Evolutionary conservation across 2,113 vertebrate genomes (phyloP), one percentile per base, ranked within the genome.

Genomic region (Pardalotus punctatus): DNA sequence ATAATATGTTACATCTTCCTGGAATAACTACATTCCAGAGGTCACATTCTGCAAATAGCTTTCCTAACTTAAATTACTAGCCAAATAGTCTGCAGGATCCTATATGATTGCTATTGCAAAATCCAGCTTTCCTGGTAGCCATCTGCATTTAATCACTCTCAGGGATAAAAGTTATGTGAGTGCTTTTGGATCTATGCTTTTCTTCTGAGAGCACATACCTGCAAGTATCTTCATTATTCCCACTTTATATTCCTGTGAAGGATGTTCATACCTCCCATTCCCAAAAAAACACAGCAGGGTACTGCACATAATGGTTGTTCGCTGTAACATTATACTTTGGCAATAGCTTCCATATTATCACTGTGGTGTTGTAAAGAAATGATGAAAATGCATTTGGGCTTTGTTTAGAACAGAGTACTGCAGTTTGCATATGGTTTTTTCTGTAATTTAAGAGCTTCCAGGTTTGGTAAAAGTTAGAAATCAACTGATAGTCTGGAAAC

Each of bases 1-100:
- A 72, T 88, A 91, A 88, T 94, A 96, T 18, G 72, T 95, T 93
- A 72, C 88, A 94, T 96, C 94, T 96, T 95, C 85, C 76, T 95
- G 95, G 74, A 96, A 90, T 64, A 78, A 82, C 78, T 91, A 21
- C 84, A 91, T 96, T 97, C 93, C 94, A 88, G 91, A 93, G 91
- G 94, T 96, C 96, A 76, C 94, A 96, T 96, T 96, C 94, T 95
- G 66, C 33, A 13, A 96, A 94, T 96, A 96, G 77, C 61, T 96
- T 90, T 96, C 79, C 79, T 89, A 86, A 94, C 84, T 96, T 93
- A 93, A 96, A 89, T 96, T 91, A 90, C 86, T 97, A 64, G 86
- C 81, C 91, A 95, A 96, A 86, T 47, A 88, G 71, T 94, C 85
- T 93, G 81, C 83, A 92, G 82, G 47, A 53, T 80, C 56, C 94